Evolutionary conservation across 2,888 invertebrate genomes (phyloP).

Genomic region (Cheilosia pagana): DNA sequence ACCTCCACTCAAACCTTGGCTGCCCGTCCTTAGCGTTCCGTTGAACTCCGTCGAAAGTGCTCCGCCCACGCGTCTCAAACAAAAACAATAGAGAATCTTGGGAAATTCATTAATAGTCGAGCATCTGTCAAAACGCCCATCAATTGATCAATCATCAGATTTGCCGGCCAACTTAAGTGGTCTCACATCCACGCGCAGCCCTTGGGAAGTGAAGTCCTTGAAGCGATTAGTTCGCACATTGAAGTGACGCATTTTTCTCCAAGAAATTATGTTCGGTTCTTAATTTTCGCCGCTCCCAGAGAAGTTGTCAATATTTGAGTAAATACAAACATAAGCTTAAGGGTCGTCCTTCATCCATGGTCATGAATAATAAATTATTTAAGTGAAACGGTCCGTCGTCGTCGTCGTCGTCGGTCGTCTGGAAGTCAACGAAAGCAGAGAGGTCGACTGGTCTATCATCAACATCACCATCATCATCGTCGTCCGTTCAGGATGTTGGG

Average conservation of each 20-base stretch:
- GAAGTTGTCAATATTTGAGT: not conserved
- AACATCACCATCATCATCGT: constrained; percentile 18
- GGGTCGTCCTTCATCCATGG: not conserved
- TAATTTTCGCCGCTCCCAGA: not conserved
- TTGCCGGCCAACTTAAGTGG: no score
- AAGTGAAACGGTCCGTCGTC: not conserved
- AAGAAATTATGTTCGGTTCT: not conserved
- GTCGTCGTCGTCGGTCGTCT: no score
- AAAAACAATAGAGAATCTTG: constrained; percentile 13
- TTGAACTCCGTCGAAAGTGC: constrained; percentile 9
- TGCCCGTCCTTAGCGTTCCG: constrained; percentile 4
- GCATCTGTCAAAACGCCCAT: constrained; percentile 54
- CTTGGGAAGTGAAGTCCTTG: constrained; percentile 8
- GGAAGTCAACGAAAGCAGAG: not conserved
- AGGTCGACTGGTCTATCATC: constrained; percentile 18
- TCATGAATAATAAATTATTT: constrained; percentile 49
- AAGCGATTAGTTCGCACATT: constrained; percentile 2
- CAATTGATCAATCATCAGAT: constrained; percentile 46
- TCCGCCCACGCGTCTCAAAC: not conserved
- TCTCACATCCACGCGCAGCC: no score
- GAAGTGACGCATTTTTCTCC: not conserved
- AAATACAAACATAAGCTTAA: constrained; percentile 8
- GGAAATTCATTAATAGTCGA: constrained; percentile 35
- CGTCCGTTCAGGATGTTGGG: constrained; percentile 15
- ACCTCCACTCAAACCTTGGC: not conserved